These are phyloP conservation scores for Portevinia maculata DNA, from an alignment of 2,888 invertebrate genomes.

Conservation along the genomic window DNA sequence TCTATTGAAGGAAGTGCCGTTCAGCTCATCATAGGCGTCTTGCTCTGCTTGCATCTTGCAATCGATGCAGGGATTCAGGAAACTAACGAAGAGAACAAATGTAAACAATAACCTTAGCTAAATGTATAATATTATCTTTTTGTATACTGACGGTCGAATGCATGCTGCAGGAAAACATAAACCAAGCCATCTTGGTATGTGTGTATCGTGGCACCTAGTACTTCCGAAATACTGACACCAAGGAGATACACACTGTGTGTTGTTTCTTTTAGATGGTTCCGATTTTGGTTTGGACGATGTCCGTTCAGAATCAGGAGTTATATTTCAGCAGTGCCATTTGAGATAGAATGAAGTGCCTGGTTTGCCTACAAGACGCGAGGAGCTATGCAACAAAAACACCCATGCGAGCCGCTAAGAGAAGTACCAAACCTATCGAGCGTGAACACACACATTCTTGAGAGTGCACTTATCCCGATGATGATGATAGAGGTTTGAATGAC, in stretches of 20 bases:
- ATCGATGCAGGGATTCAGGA: conserved; percentile 46
- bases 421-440: conserved; percentile 34
- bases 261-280: neutral
- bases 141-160: conserved; percentile 41
- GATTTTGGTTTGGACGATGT: neutral
- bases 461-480: conserved; percentile 44
- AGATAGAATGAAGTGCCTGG: conserved; percentile 24
- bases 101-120: conserved; percentile 66
- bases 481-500: conserved; percentile 50
- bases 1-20: conserved; percentile 39
- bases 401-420: conserved; percentile 30
- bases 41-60: conserved; percentile 50
- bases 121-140: conserved; percentile 64
- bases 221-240: conserved; percentile 50
- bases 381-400: conserved; percentile 1
- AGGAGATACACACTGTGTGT: conserved; percentile 24
- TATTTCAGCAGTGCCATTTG: conserved; percentile 11
- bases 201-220: conserved; percentile 42
- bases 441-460: conserved; percentile 53
- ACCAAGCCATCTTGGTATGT: conserved; percentile 12
- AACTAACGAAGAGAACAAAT: conserved; percentile 58
- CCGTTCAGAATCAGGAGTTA: conserved; percentile 4
- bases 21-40: conserved; percentile 25
- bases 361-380: conserved; percentile 30
- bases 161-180: conserved; percentile 45